These are phyloP conservation scores for Tyrannus savana DNA, from an alignment of 2,113 vertebrate species.

Conservation along the genomic window DNA sequence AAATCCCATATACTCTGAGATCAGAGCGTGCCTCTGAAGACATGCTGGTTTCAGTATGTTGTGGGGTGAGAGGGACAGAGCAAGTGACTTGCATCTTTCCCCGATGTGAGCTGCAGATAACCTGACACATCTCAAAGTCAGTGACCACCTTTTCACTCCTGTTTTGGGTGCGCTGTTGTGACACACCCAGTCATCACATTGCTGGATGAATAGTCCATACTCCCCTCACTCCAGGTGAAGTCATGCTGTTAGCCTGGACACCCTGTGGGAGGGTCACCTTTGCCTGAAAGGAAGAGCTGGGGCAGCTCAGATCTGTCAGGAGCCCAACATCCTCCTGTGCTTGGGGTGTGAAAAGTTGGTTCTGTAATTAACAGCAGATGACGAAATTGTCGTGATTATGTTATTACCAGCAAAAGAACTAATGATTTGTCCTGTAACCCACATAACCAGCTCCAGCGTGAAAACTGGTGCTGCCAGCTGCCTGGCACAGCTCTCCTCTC, in stretches of 20 bases:
- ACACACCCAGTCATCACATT: neutral
- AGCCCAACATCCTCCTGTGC: neutral
- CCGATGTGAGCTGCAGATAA: neutral
- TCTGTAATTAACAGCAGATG: neutral
- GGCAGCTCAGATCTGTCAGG: neutral
- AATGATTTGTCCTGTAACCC: neutral
- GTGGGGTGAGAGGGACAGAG: fast-evolving
- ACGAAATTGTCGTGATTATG: neutral
- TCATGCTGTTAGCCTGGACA: neutral
- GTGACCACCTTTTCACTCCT: neutral
- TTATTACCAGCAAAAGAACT: neutral
- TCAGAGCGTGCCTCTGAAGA: neutral
- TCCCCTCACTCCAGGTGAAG: neutral
- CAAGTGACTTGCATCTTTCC: neutral
- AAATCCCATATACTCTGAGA: neutral
- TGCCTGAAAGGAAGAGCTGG: neutral
- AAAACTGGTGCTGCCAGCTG: neutral
- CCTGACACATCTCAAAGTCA: neutral
- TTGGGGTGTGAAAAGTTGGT: neutral
- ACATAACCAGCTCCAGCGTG: neutral
- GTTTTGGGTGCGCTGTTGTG: fast-evolving
- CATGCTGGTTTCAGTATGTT: neutral
- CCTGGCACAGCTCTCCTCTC: neutral
- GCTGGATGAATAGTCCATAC: fast-evolving
- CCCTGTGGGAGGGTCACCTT: neutral